These are phyloP conservation scores for Crypturellus undulatus DNA, from an alignment of 2,113 vertebrate genomes.

Conservation along the genomic window DNA sequence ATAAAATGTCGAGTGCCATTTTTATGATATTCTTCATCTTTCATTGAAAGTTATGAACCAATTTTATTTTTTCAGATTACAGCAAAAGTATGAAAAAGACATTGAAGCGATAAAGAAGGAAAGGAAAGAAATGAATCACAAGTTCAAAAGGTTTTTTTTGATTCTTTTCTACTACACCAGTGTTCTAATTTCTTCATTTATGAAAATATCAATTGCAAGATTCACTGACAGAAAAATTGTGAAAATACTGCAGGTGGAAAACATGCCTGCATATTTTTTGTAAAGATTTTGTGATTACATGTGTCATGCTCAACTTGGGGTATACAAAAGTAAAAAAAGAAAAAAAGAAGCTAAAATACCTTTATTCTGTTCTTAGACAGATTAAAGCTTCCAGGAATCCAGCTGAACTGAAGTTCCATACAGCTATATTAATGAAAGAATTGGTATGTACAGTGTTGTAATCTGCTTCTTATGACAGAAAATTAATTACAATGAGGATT, in stretches of 20 bases:
- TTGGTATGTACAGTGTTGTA: not conserved
- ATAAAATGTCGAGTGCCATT: not conserved
- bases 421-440: not conserved
- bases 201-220: conserved; percentile 20
- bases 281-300: not conserved
- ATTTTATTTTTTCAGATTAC: conserved; percentile 54
- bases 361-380: conserved; percentile 25
- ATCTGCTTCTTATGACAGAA: not conserved
- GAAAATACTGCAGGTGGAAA: not conserved
- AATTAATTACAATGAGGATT: not conserved
- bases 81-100: conserved; percentile 44
- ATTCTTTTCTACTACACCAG: not conserved
- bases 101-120: conserved; percentile 44
- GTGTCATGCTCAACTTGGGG: not conserved
- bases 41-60: not conserved
- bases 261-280: not conserved
- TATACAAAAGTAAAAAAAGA: not conserved
- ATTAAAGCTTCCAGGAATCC: conserved; percentile 36
- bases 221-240: conserved; percentile 7
- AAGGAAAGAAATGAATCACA: conserved; percentile 55
- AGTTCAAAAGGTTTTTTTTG: conserved; percentile 57
- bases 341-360: not conserved
- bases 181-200: conserved; percentile 14
- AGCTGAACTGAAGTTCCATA: not conserved
- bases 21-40: not conserved